phyloP scores from a whole-genome alignment of 2,888 invertebrate species.

The Drymonia ruficornis region DNA sequence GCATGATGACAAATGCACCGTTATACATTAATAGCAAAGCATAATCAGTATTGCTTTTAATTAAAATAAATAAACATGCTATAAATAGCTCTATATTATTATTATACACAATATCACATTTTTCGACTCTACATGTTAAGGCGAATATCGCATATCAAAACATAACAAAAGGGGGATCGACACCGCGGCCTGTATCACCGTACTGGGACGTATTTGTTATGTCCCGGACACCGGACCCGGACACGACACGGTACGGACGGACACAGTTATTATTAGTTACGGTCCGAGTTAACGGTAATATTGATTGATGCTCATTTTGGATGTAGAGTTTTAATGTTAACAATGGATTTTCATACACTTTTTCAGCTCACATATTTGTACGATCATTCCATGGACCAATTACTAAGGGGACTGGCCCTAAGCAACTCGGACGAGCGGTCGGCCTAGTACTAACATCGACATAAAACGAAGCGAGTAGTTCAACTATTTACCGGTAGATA shows the following conservation, averaged over 20 bases:
- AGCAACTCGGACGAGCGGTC: too few relatives aligned
- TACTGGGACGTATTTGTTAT: constrained; percentile 47
- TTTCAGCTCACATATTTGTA: too few relatives aligned
- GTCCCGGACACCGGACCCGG: constrained; percentile 22
- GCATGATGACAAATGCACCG: too few relatives aligned
- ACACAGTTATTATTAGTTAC: constrained; percentile 51
- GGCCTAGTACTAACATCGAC: too few relatives aligned
- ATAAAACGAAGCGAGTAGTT: too few relatives aligned
- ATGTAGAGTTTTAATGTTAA: not conserved
- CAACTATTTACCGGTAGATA: too few relatives aligned
- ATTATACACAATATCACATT: not conserved
- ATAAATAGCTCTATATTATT: not conserved
- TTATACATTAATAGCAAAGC: too few relatives aligned
- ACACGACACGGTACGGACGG: constrained; percentile 18
- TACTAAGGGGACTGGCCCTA: too few relatives aligned
- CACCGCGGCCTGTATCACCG: constrained; percentile 4
- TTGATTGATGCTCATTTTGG: constrained; percentile 46
- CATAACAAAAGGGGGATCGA: constrained; percentile 1
- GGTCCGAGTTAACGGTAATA: constrained; percentile 47
- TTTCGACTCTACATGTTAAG: not conserved
- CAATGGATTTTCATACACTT: too few relatives aligned
- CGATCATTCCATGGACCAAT: too few relatives aligned
- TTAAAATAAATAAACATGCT: too few relatives aligned
- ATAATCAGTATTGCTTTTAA: too few relatives aligned
- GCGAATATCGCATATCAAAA: not conserved